These are phyloP conservation scores for Scaptomyza parva DNA, from an alignment of 2,888 invertebrate genomes.

Conservation along the genomic window DNA sequence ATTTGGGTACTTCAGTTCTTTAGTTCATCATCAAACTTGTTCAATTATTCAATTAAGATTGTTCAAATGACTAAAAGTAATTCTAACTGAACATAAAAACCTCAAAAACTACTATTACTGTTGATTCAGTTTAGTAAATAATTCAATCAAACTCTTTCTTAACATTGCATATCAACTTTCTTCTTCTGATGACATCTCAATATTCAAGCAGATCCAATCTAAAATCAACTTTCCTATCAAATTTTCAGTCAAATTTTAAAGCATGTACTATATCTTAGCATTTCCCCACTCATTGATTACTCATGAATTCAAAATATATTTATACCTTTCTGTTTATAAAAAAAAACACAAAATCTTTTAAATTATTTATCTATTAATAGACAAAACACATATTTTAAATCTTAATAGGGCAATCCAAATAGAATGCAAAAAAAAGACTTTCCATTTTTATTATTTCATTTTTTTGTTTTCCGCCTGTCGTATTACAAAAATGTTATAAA, in stretches of 20 bases:
- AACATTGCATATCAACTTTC: no score
- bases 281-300: conserved; percentile 34
- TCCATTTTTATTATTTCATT: conserved; percentile 9
- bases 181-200: no score
- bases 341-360: conserved; percentile 13
- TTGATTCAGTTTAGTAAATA: no score
- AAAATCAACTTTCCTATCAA: not conserved
- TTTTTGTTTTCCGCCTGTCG: conserved; percentile 22
- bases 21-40: no score
- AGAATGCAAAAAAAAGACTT: conserved; percentile 39
- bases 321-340: not conserved
- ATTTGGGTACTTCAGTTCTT: no score
- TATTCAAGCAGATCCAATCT: not conserved
- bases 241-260: not conserved
- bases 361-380: conserved; percentile 37
- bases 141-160: no score
- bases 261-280: not conserved
- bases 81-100: no score
- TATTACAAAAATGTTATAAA: conserved; percentile 42
- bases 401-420: not conserved
- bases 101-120: no score
- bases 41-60: no score
- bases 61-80: no score
- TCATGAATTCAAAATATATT: conserved; percentile 36
- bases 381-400: conserved; percentile 1